Evolutionary conservation across 2,797 vertebrate genomes (phyloP), one percentile per base, ranked within the genome.

Genomic region (Enteromius treurensis): DNA sequence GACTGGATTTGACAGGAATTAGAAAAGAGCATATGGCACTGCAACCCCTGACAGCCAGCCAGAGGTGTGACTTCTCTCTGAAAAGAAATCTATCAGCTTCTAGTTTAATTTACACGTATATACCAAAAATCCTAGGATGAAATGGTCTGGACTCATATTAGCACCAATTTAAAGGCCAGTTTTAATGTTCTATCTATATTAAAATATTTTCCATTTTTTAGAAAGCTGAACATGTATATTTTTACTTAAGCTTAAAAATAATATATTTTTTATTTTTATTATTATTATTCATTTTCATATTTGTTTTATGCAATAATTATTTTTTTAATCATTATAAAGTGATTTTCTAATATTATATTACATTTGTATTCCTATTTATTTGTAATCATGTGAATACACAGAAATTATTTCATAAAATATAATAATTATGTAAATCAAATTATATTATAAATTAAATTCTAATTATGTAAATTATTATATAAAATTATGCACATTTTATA

Each of bases 21-120:
- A 34, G 14, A 79, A 34, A 32, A 21, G 1, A 40, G 4, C 70
- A 62, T 75, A 81, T 81, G 79, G 55, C 19, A 65, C 80, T 65
- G 79, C 40, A 73, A 53, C 17, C 23, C 21, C 23, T 82, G 45
- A 67, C 60, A 76, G 62, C 23, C 47, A 67, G 34, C 73, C n/a
- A 67, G 60, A 82, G 34, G 32, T 75, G 71, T 53, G 71, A 82
- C 70, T 49, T 62, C 29, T 4, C 26, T 55, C 47, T 42, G 4
- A 53, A 75, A 82, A 65, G n/a, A 65, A 29, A 75, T 71, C 34
- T 5, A 62, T 37, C 58, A 47, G 55, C 29, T 81, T n/a, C 8
- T 67, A 76, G n/a, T 67, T 68, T 67, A 29, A 34, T 76, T 55
- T 11, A 21, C 5, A 37, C 19, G 34, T 70, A 32, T 45, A 45